Percentiles rank a stretch among this genome's conserved stretches.
These are phyloP conservation scores for Nasonia longicornis DNA, from an alignment of 1,140 invertebrate species.

Conservation along the genomic window DNA sequence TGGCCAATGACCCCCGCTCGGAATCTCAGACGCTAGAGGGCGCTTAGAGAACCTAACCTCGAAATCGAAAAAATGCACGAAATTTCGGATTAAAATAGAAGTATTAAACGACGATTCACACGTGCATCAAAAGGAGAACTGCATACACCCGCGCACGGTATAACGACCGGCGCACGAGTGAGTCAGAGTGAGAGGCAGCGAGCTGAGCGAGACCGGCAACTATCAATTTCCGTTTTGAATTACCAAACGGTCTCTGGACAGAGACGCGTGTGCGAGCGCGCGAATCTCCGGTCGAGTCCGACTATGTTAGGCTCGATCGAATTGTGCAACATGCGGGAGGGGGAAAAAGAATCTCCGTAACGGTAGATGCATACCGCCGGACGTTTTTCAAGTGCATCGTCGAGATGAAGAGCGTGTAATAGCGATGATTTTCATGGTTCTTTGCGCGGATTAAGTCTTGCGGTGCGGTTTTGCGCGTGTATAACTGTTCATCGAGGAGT, in stretches of 20 bases:
- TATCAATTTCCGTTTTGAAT: constrained; percentile 63
- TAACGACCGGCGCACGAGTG: not conserved
- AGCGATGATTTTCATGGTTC: not conserved
- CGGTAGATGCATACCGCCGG: not conserved
- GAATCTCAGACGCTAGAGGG: not conserved
- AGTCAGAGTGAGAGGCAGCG: constrained; percentile 7
- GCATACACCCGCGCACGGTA: not conserved
- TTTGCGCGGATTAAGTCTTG: not conserved
- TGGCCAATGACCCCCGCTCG: not conserved
- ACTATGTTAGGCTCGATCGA: not conserved
- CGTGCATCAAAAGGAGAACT: not conserved
- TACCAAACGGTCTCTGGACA: constrained; percentile 49
- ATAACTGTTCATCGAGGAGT: not conserved
- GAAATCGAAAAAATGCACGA: not conserved
- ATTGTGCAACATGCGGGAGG: not conserved
- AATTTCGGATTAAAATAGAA: no score
- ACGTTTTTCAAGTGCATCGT: not conserved
- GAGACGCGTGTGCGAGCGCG: constrained; percentile 50
- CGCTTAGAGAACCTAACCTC: not conserved
- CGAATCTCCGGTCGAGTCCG: constrained; percentile 54
- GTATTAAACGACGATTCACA: not conserved
- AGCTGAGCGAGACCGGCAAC: constrained; percentile 52
- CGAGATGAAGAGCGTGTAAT: not conserved
- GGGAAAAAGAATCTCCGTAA: not conserved
- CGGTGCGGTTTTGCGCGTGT: no score